Evolutionary conservation across 2,113 vertebrate species (phyloP).

Genomic region (Galbula dea): DNA sequence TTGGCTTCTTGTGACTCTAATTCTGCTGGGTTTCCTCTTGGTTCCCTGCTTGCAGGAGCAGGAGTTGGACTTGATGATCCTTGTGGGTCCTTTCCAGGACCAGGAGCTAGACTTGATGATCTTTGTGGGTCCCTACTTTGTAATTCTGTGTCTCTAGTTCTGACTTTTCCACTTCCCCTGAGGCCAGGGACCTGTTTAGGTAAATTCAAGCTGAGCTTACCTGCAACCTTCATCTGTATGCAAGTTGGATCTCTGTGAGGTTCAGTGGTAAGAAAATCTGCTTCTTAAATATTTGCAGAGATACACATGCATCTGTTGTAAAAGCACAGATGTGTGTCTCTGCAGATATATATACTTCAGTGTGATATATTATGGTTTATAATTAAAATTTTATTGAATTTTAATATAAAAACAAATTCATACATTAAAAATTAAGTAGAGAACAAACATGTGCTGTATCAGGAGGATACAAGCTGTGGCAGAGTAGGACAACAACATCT

Average conservation of each 20-base stretch:
- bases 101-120: too few relatives aligned
- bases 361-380: slow-evolving; percentile 62
- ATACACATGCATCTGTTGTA: slow-evolving; percentile 55
- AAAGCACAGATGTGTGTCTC: slow-evolving; percentile 65
- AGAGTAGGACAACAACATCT: slow-evolving; percentile 65
- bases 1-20: too few relatives aligned
- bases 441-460: slow-evolving; percentile 60
- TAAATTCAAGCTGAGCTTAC: not conserved
- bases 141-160: not conserved
- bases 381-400: slow-evolving; percentile 73
- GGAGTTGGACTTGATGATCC: too few relatives aligned
- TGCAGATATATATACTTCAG: slow-evolving; percentile 56
- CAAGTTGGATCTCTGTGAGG: not conserved
- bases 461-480: slow-evolving; percentile 57
- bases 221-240: not conserved
- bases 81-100: too few relatives aligned
- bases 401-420: slow-evolving; percentile 74
- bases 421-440: slow-evolving; percentile 72
- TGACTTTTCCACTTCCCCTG: not conserved
- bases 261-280: slow-evolving; percentile 34
- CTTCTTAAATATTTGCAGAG: slow-evolving; percentile 30
- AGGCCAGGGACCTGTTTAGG: not conserved
- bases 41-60: too few relatives aligned
- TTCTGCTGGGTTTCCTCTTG: too few relatives aligned
- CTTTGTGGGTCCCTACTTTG: too few relatives aligned